Evolutionary conservation across 2,888 invertebrate genomes (phyloP).

Genomic region (Eurytoma californica): DNA sequence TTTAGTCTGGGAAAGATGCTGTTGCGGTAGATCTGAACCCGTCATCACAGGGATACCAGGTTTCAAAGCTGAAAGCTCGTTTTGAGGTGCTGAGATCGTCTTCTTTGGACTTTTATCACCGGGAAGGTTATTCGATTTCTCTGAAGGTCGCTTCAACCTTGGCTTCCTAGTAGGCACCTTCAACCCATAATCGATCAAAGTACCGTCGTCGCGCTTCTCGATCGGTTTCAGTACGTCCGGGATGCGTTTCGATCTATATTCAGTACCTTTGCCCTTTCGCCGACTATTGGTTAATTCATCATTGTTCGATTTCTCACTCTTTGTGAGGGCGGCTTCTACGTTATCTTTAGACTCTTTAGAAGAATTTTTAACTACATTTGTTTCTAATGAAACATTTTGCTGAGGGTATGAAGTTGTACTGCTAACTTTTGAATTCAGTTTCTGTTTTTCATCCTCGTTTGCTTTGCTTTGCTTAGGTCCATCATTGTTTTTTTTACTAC

Average conservation of each 20-base stretch:
- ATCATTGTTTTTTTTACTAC: neutral
- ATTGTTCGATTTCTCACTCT: neutral
- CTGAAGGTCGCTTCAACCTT: neutral
- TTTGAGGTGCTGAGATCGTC: conserved; percentile 6
- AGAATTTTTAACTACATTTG: neutral
- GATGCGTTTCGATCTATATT: conserved; percentile 19
- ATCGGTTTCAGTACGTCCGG: conserved; percentile 60
- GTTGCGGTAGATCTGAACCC: neutral
- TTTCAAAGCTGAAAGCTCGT: neutral
- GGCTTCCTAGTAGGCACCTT: conserved; percentile 60
- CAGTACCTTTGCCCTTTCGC: neutral
- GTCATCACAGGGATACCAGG: neutral
- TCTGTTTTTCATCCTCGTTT: conserved; percentile 8
- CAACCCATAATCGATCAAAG: conserved; percentile 63
- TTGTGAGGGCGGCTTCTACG: neutral
- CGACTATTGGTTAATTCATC: neutral
- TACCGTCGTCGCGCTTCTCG: conserved; percentile 63
- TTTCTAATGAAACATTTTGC: neutral
- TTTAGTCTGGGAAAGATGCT: conserved; percentile 1
- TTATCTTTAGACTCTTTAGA: neutral
- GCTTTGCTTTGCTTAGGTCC: neutral
- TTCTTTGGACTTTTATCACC: neutral
- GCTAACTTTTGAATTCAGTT: neutral
- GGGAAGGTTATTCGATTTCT: conserved; percentile 44
- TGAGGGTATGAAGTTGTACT: neutral